Base-by-base conservation (phyloP, 1,140 invertebrate species). In the Lordiphosa clarofinis region DNA sequence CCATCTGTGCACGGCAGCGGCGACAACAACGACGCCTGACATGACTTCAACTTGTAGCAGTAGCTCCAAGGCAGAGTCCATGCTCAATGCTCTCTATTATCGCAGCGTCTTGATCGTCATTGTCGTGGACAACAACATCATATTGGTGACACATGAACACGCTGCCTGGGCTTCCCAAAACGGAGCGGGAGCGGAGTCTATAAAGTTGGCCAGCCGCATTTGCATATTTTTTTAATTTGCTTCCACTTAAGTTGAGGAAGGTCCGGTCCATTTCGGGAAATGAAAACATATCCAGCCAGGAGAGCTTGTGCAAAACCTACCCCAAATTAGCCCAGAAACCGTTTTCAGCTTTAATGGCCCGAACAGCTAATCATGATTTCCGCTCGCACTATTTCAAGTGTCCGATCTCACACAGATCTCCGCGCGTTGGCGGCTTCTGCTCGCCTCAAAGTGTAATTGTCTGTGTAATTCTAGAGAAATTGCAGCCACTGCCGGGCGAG, bases 121-220 rank as follows among this genome's bases (percentile, higher is more conserved):
- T 35, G 55, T 56, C 40, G 44, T 61, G 33, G 56, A 57, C 71
- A 81, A 81, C 66, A 64, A 73, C 75, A 81, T 82, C 76, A 75
- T 79, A 81, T 79, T 75, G 76, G 54, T 76, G 75, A 81, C 75
- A 82, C 76, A 82, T 81, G 72, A 65, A 82, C 71, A 81, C 75
- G 54, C 66, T 69, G 68, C 57, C 39, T 13, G 6, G 35, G 11
- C 47, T 61, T 58, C 54, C 68, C 68, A 61, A 70, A 36, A 52
- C 38, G 54, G 53, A 52, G 53, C 56, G 65, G 24, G 43, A 8
- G 21, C 8, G n/a, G 12, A 73, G 54, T 75, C 73, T 56, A 76
- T 75, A 75, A 75, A 75, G 67, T 76, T 75, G 72, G 56, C 53
- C 15, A 15, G 76, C 71, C 71, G 75, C 71, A 81, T 81, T 81